Base-by-base conservation (phyloP, 2,888 invertebrate species). In the Rhaphigaster nebulosa region DNA sequence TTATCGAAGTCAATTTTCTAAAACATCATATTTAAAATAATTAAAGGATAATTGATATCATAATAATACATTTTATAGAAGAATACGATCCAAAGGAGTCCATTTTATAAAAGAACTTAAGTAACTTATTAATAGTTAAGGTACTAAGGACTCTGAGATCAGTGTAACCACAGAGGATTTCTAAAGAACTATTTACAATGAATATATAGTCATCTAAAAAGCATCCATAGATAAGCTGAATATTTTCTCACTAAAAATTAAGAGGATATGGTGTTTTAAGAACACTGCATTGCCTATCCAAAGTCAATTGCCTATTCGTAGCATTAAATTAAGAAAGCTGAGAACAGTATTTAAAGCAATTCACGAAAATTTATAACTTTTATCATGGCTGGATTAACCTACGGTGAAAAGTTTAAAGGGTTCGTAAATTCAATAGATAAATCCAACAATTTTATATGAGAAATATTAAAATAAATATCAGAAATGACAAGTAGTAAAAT, bases 221-320 rank as follows among this genome's bases (percentile, higher is more conserved):
- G 89, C 90, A 84, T 90, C 52, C 65, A 90, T 87, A 89, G 56
- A 88, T 88, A 90, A 91, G 90, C 90, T 65, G 84, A 90, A 70
- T 90, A 65, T 60, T 70, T 34, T 52, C 70, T 87, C 23, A 54
- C 87, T 90, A 90, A 76, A 91, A 91, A 91, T 52, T 80, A 91
- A 90, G 87, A 91, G 80, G 87, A 91, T 90, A 87, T 89, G 70
- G 87, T 91, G 91, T 90, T 91, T 65, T 41, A 87, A 90, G 65
- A 91, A 91, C 91, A 91, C 91, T 91, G 91, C 91, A 87, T 91
- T 91, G 90, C 91, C 91, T 91, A 91, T 91, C n/a, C 88, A 89
- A 91, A 89, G 76, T 90, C 70, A 65, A 91, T 0, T 80, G 84
- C 38, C 60, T 90, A 89, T 38, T 41, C n/a, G 87, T 87, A 87